These are phyloP conservation scores for Hyles euphorbiae DNA, from an alignment of 1,140 invertebrate species.

Conservation along the genomic window DNA sequence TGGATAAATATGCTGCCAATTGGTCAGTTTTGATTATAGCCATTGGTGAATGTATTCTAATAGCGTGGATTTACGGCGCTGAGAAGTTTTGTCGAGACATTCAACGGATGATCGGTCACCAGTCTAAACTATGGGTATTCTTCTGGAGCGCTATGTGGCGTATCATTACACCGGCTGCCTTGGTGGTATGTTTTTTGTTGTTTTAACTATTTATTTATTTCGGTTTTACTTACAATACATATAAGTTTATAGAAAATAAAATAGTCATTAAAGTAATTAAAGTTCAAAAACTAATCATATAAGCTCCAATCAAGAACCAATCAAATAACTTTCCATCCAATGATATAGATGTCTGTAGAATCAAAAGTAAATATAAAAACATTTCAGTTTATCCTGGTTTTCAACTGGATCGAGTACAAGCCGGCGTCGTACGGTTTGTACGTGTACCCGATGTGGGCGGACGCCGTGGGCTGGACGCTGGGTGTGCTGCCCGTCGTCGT, in stretches of 20 bases:
- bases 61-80: conserved; percentile 89
- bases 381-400: conserved; percentile 84
- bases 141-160: conserved; percentile 91
- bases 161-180: conserved; percentile 84
- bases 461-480: conserved; percentile 86
- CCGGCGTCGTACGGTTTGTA: conserved; percentile 84
- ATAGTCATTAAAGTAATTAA: too few relatives aligned
- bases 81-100: conserved; percentile 88
- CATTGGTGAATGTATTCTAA: conserved; percentile 85
- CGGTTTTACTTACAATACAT: too few relatives aligned
- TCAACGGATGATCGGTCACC: conserved; percentile 86
- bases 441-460: conserved; percentile 86
- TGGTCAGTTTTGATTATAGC: conserved; percentile 91
- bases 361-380: not conserved
- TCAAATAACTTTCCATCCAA: not conserved
- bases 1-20: conserved; percentile 92
- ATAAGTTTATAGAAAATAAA: too few relatives aligned
- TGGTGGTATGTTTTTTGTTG: conserved; percentile 73
- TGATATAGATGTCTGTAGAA: not conserved
- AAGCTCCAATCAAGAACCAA: too few relatives aligned
- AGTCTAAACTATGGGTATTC: conserved; percentile 81
- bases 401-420: conserved; percentile 89
- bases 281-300: too few relatives aligned
- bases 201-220: too few relatives aligned
- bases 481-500: conserved; percentile 83